Evolutionary conservation across 2,113 vertebrate species (phyloP), one percentile per base, ranked within the genome.

Genomic region (Ammospiza nelsoni): DNA sequence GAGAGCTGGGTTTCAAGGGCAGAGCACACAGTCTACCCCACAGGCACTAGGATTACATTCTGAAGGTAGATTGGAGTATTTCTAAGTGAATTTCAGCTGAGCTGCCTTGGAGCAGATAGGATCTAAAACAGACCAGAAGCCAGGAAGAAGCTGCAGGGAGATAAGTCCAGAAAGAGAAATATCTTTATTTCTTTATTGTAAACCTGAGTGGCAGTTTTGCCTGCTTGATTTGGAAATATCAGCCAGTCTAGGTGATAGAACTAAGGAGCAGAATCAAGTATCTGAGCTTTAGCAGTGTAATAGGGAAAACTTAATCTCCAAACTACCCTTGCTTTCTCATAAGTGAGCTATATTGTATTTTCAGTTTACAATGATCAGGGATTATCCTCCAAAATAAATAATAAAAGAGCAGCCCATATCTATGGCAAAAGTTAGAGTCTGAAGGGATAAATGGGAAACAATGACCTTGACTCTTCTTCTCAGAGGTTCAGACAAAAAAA

Each of bases 301-400:
- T 52, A 65, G 20, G 16, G n/a, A 89, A 91, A 96, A 84, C 18
- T 41, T 93, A 95, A 96, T 92, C 79, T 43, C 31, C n/a, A 78
- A 55, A 90, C 63, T 49, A 88, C 71, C 68, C 52, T 81, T n/a
- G 55, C 35, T 88, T 61, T 74, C 41, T 92, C 35, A 7, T 49
- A 86, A 90, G 73, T 54, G 61, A 88, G 48, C 7, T 72, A 27
- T 35, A 78, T 24, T 49, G 20, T 72, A 72, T 59, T 85, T 93
- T 92, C 48, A 90, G 63, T 92, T 89, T 81, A 54, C 72, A 86
- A 15, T 29, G 33, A 86, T 84, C n/a, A 78, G 28, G 67, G 86
- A 87, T 94, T 92, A 94, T 95, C 57, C n/a, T 68, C n/a, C 52
- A 74, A 89, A 92, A 84, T 94, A 95, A 92, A 86, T 68, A 92